A percentile compares a stretch with the other conserved stretches of the same genome.
Conservation (phyloP, 2,888 invertebrate species). For the Pycnomerus fuliginosus region DNA sequence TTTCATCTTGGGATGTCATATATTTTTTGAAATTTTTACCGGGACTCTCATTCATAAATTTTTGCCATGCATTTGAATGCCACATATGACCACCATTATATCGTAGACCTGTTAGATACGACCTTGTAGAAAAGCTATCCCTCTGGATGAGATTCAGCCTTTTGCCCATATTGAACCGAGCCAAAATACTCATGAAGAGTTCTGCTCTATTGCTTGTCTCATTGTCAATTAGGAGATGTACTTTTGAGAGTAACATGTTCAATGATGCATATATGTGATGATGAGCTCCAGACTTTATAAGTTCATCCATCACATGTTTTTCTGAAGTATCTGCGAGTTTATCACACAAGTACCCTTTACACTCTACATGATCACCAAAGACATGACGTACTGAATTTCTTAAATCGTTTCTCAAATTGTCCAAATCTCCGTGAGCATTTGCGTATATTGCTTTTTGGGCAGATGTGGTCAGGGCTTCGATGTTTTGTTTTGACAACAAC, state of each 20-base stretch:
- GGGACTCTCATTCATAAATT: neutral
- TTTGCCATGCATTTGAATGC: neutral
- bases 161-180: slow-evolving; percentile 8
- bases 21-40: neutral
- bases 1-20: neutral
- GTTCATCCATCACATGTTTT: too few relatives aligned
- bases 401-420: neutral
- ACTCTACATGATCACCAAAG: slow-evolving; percentile 1
- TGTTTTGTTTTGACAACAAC: too few relatives aligned
- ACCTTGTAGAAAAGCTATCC: slow-evolving; percentile 1
- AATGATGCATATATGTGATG: neutral
- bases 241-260: too few relatives aligned
- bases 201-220: slow-evolving; percentile 2
- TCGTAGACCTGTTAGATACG: slow-evolving; percentile 1
- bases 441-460: slow-evolving; percentile 3
- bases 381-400: slow-evolving; percentile 2
- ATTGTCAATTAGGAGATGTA: slow-evolving; percentile 1
- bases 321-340: too few relatives aligned
- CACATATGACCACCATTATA: neutral
- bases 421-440: neutral
- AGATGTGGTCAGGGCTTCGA: neutral
- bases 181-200: slow-evolving; percentile 3
- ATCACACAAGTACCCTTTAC: neutral
- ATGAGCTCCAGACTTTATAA: neutral
- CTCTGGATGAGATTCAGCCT: slow-evolving; percentile 4